Percentiles rank a stretch among this genome's conserved stretches.
Conservation (phyloP, 2,797 vertebrate genomes). For the Coreius guichenoti region DNA sequence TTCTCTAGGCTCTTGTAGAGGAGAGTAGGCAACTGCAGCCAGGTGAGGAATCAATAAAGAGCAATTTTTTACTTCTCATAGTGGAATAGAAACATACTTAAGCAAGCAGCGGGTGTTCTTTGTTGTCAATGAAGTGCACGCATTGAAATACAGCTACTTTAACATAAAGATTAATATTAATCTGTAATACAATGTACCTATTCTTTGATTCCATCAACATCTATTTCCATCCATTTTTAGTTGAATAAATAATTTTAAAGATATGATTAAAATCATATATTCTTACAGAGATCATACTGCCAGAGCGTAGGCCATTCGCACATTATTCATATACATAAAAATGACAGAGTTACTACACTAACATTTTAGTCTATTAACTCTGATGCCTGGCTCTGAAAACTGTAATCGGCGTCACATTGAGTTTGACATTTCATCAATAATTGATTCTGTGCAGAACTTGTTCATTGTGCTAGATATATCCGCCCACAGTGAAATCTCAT, state of each 20-base stretch:
- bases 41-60: not conserved
- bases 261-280: constrained; percentile 11
- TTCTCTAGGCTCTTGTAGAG: not conserved
- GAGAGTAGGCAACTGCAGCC: not conserved
- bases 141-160: not conserved
- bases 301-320: not conserved
- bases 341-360: not conserved
- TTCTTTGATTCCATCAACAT: not conserved
- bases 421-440: constrained; percentile 15
- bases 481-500: not conserved
- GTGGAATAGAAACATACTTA: not conserved
- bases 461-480: not conserved
- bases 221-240: not conserved
- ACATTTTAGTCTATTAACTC: constrained; percentile 11
- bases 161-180: not conserved
- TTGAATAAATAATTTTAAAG: not conserved
- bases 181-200: not conserved
- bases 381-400: not conserved
- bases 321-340: constrained; percentile 20
- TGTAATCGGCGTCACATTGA: not conserved
- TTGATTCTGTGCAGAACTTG: not conserved
- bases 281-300: not conserved
- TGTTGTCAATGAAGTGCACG: not conserved
- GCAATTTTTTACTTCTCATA: not conserved
- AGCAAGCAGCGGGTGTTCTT: not conserved